phyloP scores from a whole-genome alignment of 1,140 invertebrate species.

The Drosophila athabasca region DNA sequence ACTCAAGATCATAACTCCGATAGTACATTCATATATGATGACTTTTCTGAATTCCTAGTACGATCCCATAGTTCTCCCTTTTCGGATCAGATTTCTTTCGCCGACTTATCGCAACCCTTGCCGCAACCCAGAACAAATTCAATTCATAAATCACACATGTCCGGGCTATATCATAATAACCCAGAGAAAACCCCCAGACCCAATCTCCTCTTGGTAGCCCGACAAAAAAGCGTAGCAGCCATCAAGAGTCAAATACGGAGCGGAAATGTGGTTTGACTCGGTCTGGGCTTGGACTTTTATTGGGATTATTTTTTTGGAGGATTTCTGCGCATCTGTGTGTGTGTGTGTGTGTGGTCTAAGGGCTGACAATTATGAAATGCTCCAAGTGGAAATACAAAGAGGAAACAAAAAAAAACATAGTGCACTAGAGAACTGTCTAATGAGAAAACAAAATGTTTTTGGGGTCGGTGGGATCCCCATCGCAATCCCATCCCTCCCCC shows the following conservation, averaged over 20 bases:
- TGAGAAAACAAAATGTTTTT: constrained; percentile 64
- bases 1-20: too few species aligned
- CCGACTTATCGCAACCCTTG: background rate
- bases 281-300: constrained; percentile 7
- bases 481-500: too few species aligned
- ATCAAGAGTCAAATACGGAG: constrained; percentile 44
- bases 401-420: background rate
- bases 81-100: too few species aligned
- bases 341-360: constrained; percentile 12
- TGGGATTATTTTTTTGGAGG: constrained; percentile 36
- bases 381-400: constrained; percentile 3
- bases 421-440: constrained; percentile 41
- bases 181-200: background rate
- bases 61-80: too few species aligned
- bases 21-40: too few species aligned
- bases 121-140: background rate
- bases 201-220: background rate
- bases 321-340: constrained; percentile 18
- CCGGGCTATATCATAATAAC: constrained; percentile 42
- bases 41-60: too few species aligned
- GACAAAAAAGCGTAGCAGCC: constrained; percentile 29
- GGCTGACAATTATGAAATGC: constrained; percentile 65
- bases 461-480: too few species aligned
- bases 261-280: constrained; percentile 54
- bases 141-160: constrained; percentile 54